phyloP scores from a whole-genome alignment of 2,797 vertebrate genomes.

The Artibeus lituratus region DNA sequence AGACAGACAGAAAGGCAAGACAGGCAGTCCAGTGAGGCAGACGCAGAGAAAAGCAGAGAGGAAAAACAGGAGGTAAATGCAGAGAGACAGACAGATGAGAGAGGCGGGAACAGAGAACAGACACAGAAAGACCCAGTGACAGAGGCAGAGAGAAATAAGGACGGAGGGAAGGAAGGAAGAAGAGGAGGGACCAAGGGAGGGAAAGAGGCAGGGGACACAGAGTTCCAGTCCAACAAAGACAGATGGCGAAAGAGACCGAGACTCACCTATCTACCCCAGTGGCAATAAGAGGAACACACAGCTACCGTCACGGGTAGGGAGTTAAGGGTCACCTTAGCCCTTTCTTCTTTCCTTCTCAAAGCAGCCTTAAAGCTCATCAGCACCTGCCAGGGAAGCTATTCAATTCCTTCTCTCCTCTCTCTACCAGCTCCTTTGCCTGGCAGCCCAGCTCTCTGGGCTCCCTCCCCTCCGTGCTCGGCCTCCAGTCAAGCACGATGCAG shows the following conservation, averaged over 20 bases:
- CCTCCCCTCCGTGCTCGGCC: background rate
- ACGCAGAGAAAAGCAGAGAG: background rate
- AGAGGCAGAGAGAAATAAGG: background rate
- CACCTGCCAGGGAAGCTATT: background rate
- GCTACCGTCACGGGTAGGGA: background rate
- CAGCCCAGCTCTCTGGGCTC: background rate
- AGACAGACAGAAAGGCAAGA: background rate
- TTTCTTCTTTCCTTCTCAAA: background rate
- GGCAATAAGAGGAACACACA: background rate
- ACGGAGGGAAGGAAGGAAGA: accelerated
- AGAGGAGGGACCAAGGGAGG: background rate
- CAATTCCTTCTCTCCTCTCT: background rate
- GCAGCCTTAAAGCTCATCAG: background rate
- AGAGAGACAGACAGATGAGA: background rate
- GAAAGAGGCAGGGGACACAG: background rate
- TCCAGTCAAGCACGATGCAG: background rate
- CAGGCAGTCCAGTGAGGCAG: background rate
- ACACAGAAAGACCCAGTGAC: background rate
- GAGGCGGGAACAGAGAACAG: background rate
- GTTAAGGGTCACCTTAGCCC: background rate
- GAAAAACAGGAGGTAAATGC: background rate
- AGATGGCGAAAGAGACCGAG: accelerated
- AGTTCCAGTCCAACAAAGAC: background rate
- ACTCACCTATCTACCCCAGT: background rate
- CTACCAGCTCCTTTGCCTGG: background rate